phyloP scores from a whole-genome alignment of 2,113 vertebrate genomes.

The Mus spicilegus region DNA sequence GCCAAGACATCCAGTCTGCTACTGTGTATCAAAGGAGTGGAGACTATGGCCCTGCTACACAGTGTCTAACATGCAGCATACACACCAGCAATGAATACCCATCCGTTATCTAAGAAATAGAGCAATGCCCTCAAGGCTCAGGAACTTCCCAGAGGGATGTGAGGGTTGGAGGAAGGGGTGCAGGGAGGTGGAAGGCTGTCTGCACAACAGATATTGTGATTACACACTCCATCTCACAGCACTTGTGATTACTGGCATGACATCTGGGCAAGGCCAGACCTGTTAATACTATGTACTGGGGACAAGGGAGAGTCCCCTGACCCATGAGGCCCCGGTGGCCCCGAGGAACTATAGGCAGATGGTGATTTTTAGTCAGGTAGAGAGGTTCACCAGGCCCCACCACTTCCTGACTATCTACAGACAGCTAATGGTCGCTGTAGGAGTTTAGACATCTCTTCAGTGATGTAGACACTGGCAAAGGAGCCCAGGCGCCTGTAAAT shows the following conservation, averaged over 20 bases:
- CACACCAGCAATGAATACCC: background rate
- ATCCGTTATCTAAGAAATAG: background rate
- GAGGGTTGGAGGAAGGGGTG: background rate
- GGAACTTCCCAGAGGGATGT: background rate
- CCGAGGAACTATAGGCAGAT: background rate
- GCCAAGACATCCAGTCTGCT: background rate
- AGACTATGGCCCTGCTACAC: accelerated
- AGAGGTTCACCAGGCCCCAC: background rate
- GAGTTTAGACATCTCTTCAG: background rate
- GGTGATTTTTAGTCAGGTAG: no score
- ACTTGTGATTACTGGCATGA: no score
- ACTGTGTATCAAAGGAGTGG: background rate
- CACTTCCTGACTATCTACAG: background rate
- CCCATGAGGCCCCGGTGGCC: background rate
- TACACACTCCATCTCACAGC: background rate
- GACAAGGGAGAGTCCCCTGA: background rate
- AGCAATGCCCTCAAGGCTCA: background rate
- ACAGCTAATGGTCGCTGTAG: background rate
- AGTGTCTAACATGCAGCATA: background rate
- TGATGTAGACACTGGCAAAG: background rate
- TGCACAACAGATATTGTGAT: background rate
- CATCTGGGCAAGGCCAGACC: background rate
- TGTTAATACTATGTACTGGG: background rate
- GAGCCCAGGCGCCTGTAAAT: no score
- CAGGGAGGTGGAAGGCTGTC: background rate